Evolutionary conservation across 2,797 vertebrate genomes (phyloP), one percentile per base, ranked within the genome.

Genomic region (Melanotaenia parkinsoni): DNA sequence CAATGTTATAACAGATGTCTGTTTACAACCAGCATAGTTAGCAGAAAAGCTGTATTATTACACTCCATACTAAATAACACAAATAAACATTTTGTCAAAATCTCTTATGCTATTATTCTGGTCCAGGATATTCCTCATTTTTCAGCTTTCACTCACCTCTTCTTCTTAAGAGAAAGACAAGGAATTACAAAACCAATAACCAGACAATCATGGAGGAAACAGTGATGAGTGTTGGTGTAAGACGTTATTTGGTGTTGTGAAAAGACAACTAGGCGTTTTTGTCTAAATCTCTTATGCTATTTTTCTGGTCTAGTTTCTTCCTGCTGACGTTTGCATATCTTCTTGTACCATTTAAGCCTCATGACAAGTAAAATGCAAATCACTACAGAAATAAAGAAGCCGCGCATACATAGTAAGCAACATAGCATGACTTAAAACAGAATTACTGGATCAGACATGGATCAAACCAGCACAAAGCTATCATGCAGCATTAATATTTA

Each of bases 401-500:
- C 58, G 22, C 9, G 60, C 60, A 58, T 70, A 72, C 50, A 81
- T 72, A 74, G 82, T 45, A 65, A 63, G 61, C 20, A 76, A 60
- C 59, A 77, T 30, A 60, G 68, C 22, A 64, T 20, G 53, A 76
- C 80, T 84, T 80, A 72, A 84, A 82, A 84, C 72, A 70, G 62
- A 88, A 81, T 73, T 2, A 57, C 53, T 69, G 40, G 79, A 72
- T 72, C 16, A 50, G 67, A 85, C 81, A 79, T 50, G 40, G 70
- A 83, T 81, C 70, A 83, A 66, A 81, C 40, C 63, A 76, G 77
- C 69, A 70, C 20, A 64, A 45, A 12, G 47, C 32, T 38, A 67
- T 53, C 9, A 18, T 26, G 37, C 70, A 64, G 60, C 59, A 80
- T 88, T 51, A 90, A 91, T 83, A 83, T 45, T 82, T 58, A 76